phyloP scores from a whole-genome alignment of 2,888 invertebrate genomes.

The Calameuta pallipes region DNA sequence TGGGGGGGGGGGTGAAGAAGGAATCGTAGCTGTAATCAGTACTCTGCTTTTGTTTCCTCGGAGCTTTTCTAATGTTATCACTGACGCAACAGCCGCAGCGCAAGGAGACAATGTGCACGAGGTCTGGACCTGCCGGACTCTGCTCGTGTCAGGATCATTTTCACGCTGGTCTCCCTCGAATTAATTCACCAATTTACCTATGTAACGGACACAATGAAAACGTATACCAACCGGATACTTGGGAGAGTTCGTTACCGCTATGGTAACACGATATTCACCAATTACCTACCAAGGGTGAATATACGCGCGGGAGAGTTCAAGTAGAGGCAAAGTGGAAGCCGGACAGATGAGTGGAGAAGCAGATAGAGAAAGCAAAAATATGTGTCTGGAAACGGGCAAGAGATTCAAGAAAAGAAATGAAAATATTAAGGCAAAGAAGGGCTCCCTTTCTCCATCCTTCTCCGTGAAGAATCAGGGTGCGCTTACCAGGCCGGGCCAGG shows the following conservation, averaged over 20 bases:
- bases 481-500: conserved; percentile 64
- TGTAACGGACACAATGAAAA: background rate
- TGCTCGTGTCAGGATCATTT: background rate
- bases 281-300: background rate
- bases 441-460: background rate
- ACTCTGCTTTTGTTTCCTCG: background rate
- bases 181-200: background rate
- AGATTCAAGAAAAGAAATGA: background rate
- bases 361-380: background rate
- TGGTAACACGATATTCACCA: background rate
- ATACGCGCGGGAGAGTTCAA: background rate
- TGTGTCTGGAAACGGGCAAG: background rate
- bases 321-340: background rate
- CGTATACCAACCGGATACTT: background rate
- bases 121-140: background rate
- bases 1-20: background rate
- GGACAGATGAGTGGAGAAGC: background rate
- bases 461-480: background rate
- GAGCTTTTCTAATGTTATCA: background rate
- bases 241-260: background rate
- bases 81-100: background rate
- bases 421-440: conserved; percentile 13
- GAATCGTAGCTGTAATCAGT: background rate
- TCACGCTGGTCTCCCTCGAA: background rate
- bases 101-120: background rate